A percentile compares a stretch with the other conserved stretches of the same genome.
Evolutionary conservation across 1,140 invertebrate species (phyloP).

Genomic region (Magallana ariakensis): DNA sequence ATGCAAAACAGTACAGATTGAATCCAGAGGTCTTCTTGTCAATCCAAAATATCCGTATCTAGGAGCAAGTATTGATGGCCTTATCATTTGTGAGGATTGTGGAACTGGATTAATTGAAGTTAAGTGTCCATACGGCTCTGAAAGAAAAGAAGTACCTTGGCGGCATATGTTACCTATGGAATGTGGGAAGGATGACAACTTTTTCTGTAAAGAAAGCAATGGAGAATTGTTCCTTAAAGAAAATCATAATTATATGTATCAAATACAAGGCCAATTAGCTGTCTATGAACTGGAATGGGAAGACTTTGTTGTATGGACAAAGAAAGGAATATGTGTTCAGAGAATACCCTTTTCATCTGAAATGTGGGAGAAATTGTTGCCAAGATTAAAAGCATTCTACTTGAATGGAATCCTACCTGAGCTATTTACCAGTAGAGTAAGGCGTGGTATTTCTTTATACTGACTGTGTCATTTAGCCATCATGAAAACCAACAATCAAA

Average conservation of each 20-base stretch:
- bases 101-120: conserved; percentile 42
- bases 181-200: conserved; percentile 5
- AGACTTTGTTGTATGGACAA: conserved; percentile 50
- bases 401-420: conserved; percentile 32
- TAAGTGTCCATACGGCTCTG: conserved; percentile 51
- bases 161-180: conserved; percentile 8
- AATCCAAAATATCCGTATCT: conserved; percentile 48
- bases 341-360: conserved; percentile 9
- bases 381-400: conserved; percentile 43
- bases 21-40: conserved; percentile 28
- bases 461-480: neutral
- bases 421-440: conserved; percentile 45
- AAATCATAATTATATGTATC: conserved; percentile 46
- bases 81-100: conserved; percentile 44
- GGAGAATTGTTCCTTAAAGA: conserved; percentile 39
- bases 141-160: conserved; percentile 39
- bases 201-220: neutral
- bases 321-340: conserved; percentile 33
- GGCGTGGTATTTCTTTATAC: conserved; percentile 5
- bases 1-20: neutral
- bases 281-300: conserved; percentile 44
- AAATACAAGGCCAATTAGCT: conserved; percentile 47
- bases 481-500: neutral
- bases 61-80: conserved; percentile 48
- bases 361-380: conserved; percentile 43